Evolutionary conservation across 2,113 vertebrate species (phyloP), one percentile per base, ranked within the genome.

Genomic region (Mirza zaza): DNA sequence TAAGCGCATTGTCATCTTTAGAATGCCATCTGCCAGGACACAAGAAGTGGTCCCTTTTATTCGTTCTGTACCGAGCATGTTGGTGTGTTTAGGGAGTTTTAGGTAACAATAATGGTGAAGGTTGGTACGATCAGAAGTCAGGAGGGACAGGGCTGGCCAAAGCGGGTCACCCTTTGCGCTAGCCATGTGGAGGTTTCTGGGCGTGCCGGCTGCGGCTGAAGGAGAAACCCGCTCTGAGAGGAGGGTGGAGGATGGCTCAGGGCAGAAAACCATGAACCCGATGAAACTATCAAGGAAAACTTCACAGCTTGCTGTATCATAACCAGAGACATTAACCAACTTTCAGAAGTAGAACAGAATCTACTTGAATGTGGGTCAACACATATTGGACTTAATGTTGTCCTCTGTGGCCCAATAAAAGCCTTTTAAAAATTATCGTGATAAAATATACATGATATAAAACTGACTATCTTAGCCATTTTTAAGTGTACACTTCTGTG

Each of bases 301-400:
- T 0, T 76, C 45, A 91, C 92, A 59, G 36, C 0, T 75, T 55
- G 50, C 73, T 88, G 97, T 88, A 1, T 67, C 32, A 59, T 98
- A 70, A 39, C 75, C 20, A 93, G 97, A 85, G 91, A 92, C 48
- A 11, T 97, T 27, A 73, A 11, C 48, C 95, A 96, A 76, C 96
- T 98, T 98, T 95, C 97, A 87, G 79, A 91, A 95, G 1, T 45
- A 80, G 97, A 98, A 91, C 93, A 98, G 97, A 99, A 99, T 39
- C 2, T 99, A 5, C 99, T 98, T 91, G 45, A 76, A 14, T 98
- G 98, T 11, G 98, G 98, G 48, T 94, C 98, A 0, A 2, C 98
- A 61, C 59, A 8, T 61, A 39, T 99, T 48, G 98, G 96, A 34
- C 95, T 94, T 32, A 99, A 99, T 82, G 96, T 97, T 11, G 98